These are phyloP conservation scores for Ophraella communa DNA, from an alignment of 2,888 invertebrate species.

Conservation along the genomic window DNA sequence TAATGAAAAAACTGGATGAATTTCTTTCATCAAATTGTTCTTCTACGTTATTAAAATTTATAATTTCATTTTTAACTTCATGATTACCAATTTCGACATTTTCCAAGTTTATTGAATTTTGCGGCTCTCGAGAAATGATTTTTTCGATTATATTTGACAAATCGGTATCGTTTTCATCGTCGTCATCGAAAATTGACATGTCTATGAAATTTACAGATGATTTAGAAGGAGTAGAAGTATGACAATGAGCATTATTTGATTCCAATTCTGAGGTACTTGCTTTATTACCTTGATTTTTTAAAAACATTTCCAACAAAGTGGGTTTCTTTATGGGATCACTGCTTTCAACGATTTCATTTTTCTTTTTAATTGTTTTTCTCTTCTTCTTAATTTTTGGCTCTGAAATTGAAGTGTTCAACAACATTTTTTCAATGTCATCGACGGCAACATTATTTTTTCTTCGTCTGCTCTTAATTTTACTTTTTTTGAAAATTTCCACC, in stretches of 20 bases:
- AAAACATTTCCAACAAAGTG: constrained; percentile 49
- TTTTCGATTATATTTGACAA: constrained; percentile 64
- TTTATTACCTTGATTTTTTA: too few species aligned
- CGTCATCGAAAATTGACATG: constrained; percentile 54
- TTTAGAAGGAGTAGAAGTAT: constrained; percentile 45
- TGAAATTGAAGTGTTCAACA: constrained; percentile 47
- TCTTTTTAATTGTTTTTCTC: constrained; percentile 44
- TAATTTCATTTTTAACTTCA: constrained; percentile 12
- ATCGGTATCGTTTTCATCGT: constrained; percentile 58
- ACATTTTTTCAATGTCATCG: constrained; percentile 39
- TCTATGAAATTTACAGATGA: constrained; percentile 41
- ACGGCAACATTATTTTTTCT: constrained; percentile 41
- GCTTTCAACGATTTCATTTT: constrained; percentile 15
- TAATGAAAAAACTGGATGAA: constrained; percentile 50
- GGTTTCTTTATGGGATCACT: constrained; percentile 31
- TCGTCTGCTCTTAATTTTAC: constrained; percentile 60
- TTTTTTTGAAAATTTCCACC: constrained; percentile 65
- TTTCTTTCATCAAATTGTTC: constrained; percentile 22
- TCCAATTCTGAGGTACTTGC: too few species aligned
- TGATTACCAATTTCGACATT: constrained; percentile 26
- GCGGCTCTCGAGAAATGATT: constrained; percentile 57
- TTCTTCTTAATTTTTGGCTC: constrained; percentile 47
- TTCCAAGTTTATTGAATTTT: constrained; percentile 42
- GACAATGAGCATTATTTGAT: constrained; percentile 9
- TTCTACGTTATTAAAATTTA: not conserved